Base-by-base conservation (phyloP, 2,113 vertebrate genomes). In the Podiceps cristatus region DNA sequence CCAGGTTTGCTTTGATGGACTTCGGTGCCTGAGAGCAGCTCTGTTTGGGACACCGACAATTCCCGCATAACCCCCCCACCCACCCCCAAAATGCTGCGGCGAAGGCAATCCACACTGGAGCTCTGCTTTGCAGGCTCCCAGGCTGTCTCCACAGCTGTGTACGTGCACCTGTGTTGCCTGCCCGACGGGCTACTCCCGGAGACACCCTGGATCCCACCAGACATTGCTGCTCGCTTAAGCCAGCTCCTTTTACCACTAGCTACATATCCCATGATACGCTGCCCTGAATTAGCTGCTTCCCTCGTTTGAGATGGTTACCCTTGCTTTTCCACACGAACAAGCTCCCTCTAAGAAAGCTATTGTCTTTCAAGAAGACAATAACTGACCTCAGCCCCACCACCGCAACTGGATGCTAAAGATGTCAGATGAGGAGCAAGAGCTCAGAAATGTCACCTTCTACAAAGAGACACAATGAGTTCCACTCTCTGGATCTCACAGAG, bases 361-460 rank as follows among this genome's bases (percentile, higher is more conserved):
- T 35, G 11, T 15, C 44, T 42, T 69, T 64, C n/a, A 49, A 22
- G 50, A 85, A 80, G 62, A 33, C 27, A 37, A 6, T 29, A 75
- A 66, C n/a, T 49, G 35, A 60, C 3, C 27, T 27, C 68, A 80
- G 52, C 66, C 28, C 47, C 64, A 67, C 28, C 11, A 29, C 9
- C 33, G 23, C 0, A 1, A 58, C 37, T n/a, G n/a, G 22, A 56
- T 0, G 2, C 17, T 64, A 25, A 13, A n/a, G 49, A 11, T 44
- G 18, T 55, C 63, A 79, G 45, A 44, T 7, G 22, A 83, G 9
- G 31, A 64, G 15, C 18, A 66, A 45, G 52, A 60, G 59, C 45
- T 71, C 50, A n/a, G 17, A 23, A 69, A 74, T 4, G 1, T 33
- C 8, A 3, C 27, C n/a, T 44, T 74, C 40, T 55, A 29, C 25